Evolutionary conservation across 2,113 vertebrate genomes (phyloP).

Genomic region (Salminus brasiliensis): DNA sequence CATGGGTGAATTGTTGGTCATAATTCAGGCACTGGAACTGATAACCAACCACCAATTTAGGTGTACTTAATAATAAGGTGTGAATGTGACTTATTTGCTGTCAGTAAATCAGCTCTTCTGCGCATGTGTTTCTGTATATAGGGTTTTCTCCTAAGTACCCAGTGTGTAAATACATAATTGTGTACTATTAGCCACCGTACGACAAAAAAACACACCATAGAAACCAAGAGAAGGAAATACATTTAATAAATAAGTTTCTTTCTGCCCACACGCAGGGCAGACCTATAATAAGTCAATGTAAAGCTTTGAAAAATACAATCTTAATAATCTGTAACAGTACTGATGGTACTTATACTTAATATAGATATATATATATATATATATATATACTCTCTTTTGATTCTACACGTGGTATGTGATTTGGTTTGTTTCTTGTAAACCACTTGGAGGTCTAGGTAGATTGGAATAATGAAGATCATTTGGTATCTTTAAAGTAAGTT

Average conservation of each 20-base stretch:
- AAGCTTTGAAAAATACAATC: slow-evolving; percentile 79
- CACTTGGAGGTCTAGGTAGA: slow-evolving; percentile 35
- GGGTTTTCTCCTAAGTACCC: no score
- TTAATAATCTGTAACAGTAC: slow-evolving; percentile 67
- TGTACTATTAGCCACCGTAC: background rate
- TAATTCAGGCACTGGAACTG: no score
- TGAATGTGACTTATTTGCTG: no score
- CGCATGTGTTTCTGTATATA: no score
- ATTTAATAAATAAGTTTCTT: slow-evolving; percentile 75
- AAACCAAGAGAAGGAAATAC: slow-evolving; percentile 63
- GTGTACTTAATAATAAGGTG: no score
- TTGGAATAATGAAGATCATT: slow-evolving; percentile 33
- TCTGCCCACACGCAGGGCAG: slow-evolving; percentile 68
- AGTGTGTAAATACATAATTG: background rate
- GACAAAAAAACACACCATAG: slow-evolving; percentile 27
- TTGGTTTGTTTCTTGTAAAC: slow-evolving; percentile 44
- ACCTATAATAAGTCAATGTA: slow-evolving; percentile 67
- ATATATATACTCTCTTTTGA: slow-evolving; percentile 33
- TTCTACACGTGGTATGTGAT: slow-evolving; percentile 26
- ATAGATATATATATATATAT: slow-evolving; percentile 46
- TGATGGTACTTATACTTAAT: slow-evolving; percentile 51
- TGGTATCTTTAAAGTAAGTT: slow-evolving; percentile 28
- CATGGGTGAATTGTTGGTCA: no score
- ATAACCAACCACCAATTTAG: no score
- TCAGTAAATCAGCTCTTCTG: no score